Base-by-base conservation (phyloP, 2,113 vertebrate species). In the Zeus faber region DNA sequence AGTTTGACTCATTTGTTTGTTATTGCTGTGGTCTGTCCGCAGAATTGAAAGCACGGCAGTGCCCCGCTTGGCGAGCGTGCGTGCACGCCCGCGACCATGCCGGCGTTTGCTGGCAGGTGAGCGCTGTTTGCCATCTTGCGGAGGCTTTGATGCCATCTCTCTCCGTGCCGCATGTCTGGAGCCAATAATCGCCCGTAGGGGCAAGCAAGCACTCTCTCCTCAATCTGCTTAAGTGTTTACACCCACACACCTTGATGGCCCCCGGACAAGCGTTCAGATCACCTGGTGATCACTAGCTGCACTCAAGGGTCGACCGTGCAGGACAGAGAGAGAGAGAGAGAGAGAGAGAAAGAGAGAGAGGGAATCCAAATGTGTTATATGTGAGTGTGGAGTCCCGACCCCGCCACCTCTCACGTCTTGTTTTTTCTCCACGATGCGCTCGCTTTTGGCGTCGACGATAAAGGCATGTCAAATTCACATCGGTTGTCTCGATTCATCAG, bases 221-320 rank as follows among this genome's bases (percentile, higher is more conserved):
- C 27, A 58, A 47, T 60, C 18, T 31, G 7, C 24, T 18, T 11
- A 24, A 3, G 6, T 24, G 50, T 51, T 45, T 58, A 55, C 45
- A 45, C 53, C 55, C 45, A 57, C 49, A 35, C 17, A 2, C 50
- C 40, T 49, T 60, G 65, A 72, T 60, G 39, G 61, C n/a, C 57
- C 50, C 21, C 14, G 33, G 52, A 62, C 44, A 33, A 59, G 70
- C 68, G 65, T 58, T 75, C 57, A 47, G 23, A 22, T 43, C n/a
- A 33, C 31, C 49, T 49, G 50, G 52, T 71, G 72, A 79, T 84
- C 72, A 74, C 61, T 56, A 58, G 63, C 54, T 1, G 14, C 1
- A 7, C 58, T 63, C 31, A 14, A 75, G 65, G 24, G 70, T 67
- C 51, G 52, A 54, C 39, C 14, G 48, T 53, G 48, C 17, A 51